These are phyloP conservation scores for Sarcophaga subvicina DNA, from an alignment of 2,888 invertebrate species.

Conservation along the genomic window DNA sequence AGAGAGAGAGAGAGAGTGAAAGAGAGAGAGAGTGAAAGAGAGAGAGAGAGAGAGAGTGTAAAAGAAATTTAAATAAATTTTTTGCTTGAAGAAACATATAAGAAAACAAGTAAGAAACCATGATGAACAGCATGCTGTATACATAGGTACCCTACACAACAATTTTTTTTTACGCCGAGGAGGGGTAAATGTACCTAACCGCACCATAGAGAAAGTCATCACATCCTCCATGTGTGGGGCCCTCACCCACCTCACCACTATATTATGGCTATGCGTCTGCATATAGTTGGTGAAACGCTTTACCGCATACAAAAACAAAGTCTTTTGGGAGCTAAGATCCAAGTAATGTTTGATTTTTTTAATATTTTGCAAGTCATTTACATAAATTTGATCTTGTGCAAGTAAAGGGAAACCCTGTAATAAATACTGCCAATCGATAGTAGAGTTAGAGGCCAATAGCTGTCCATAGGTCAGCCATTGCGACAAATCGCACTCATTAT, in stretches of 20 bases:
- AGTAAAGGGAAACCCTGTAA: constrained; percentile 67
- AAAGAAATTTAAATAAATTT: constrained; percentile 21
- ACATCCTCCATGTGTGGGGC: no score
- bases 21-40: not conserved
- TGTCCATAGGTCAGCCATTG: constrained; percentile 67
- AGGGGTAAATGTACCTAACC: no score
- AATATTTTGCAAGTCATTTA: constrained; percentile 71
- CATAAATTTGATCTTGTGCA: constrained; percentile 68
- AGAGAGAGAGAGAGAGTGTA: not conserved
- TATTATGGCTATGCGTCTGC: constrained; percentile 70
- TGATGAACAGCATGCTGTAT: not conserved
- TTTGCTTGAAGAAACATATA: constrained; percentile 11
- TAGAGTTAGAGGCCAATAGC: constrained; percentile 55
- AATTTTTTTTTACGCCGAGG: not conserved
- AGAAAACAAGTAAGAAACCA: not conserved
- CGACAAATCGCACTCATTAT: constrained; percentile 71
- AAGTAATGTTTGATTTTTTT: constrained; percentile 70
- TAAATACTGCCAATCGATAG: constrained; percentile 72
- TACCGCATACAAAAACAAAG: constrained; percentile 73
- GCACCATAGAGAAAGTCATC: no score
- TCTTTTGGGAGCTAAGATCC: constrained; percentile 66
- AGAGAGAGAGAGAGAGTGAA: not conserved
- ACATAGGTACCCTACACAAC: not conserved
- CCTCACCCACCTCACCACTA: constrained; percentile 46
- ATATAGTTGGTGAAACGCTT: constrained; percentile 74